These are phyloP conservation scores for Nesogale talazaci DNA, from an alignment of 2,113 vertebrate species.

Conservation along the genomic window DNA sequence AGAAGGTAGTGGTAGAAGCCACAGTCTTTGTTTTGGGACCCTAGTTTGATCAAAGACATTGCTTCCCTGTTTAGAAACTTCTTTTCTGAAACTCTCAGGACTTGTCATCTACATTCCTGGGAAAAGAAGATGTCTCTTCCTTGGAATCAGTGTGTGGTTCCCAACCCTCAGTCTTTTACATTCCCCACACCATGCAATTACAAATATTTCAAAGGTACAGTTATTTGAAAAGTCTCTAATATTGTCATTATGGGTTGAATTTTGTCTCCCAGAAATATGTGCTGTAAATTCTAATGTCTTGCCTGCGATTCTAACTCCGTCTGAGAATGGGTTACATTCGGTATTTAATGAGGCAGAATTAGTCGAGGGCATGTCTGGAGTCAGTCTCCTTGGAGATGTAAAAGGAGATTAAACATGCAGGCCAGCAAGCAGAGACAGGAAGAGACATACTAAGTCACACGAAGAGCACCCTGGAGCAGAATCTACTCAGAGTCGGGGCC, in stretches of 20 bases:
- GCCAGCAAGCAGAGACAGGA: neutral
- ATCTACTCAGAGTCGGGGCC: neutral
- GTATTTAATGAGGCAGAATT: neutral
- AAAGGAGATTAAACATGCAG: neutral
- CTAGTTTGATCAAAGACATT: neutral
- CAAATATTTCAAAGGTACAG: slow-evolving; percentile 84
- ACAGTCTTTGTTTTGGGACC: neutral
- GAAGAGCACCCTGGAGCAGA: neutral
- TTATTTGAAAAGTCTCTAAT: slow-evolving; percentile 75
- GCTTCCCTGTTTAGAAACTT: neutral
- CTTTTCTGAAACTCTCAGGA: neutral
- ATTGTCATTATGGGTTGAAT: neutral
- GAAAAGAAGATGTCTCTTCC: neutral
- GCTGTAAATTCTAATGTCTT: neutral
- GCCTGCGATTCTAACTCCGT: neutral
- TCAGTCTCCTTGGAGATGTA: neutral
- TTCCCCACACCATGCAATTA: slow-evolving; percentile 54
- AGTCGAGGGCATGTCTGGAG: neutral
- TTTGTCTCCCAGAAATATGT: neutral
- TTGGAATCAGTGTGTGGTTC: neutral
- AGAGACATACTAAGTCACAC: neutral
- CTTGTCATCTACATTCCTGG: neutral
- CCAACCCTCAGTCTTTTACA: slow-evolving; percentile 38
- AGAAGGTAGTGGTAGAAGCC: neutral
- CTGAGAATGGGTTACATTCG: neutral